These are phyloP conservation scores for Venturia canescens DNA, from an alignment of 1,140 invertebrate genomes.

Conservation along the genomic window DNA sequence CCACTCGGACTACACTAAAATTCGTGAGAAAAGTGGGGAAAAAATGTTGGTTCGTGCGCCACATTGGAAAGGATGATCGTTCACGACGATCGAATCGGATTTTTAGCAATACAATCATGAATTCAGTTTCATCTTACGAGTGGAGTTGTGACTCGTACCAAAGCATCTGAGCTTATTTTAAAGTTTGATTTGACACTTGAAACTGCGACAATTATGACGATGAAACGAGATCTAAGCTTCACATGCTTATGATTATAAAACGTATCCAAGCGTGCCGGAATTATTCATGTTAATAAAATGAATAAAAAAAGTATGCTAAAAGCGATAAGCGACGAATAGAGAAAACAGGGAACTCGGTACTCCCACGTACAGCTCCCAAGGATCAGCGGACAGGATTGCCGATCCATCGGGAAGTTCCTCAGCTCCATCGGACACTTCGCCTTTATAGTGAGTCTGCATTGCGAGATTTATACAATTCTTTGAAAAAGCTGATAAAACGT, in stretches of 20 bases:
- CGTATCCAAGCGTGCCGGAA: not conserved
- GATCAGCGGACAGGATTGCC: slow-evolving; percentile 93
- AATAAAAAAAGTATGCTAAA: slow-evolving; percentile 11
- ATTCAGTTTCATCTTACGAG: too few species aligned
- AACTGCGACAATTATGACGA: not conserved
- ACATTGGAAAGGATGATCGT: too few species aligned
- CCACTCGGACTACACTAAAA: too few species aligned
- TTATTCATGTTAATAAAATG: not conserved
- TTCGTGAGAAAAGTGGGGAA: too few species aligned
- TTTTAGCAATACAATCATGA: too few species aligned
- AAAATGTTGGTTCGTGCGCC: too few species aligned
- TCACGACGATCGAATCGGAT: too few species aligned
- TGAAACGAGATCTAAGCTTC: too few species aligned
- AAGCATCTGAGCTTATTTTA: not conserved
- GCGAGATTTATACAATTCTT: slow-evolving; percentile 53
- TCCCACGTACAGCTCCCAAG: slow-evolving; percentile 94
- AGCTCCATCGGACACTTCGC: slow-evolving; percentile 98
- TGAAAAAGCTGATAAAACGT: not conserved
- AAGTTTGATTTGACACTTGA: not conserved
- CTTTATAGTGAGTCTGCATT: slow-evolving; percentile 94
- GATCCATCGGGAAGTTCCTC: slow-evolving; percentile 97
- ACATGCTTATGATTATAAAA: not conserved
- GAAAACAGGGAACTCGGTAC: slow-evolving; percentile 44
- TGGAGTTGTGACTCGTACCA: too few species aligned
- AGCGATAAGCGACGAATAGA: slow-evolving; percentile 49